Evolutionary conservation across 1,140 invertebrate genomes (phyloP).

Genomic region (Diprion similis): DNA sequence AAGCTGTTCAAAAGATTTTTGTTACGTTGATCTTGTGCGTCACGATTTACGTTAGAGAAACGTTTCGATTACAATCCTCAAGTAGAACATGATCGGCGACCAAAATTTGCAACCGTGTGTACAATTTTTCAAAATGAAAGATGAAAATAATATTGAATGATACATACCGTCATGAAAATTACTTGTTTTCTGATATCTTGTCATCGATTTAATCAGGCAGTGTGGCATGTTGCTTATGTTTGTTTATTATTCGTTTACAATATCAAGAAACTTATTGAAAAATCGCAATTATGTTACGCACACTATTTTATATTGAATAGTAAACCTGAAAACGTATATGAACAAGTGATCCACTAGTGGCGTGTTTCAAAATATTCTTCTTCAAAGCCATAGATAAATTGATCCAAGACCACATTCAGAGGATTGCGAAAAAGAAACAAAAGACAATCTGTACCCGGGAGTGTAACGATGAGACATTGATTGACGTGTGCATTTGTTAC

Average conservation of each 20-base stretch:
- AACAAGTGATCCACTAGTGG: too few species aligned
- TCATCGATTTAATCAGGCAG: conserved; percentile 51
- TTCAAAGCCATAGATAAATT: not conserved
- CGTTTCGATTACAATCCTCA: conserved; percentile 10
- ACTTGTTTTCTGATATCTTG: conserved; percentile 38
- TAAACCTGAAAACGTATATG: too few species aligned
- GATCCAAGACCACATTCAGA: not conserved
- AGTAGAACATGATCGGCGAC: conserved; percentile 8
- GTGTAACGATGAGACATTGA: too few species aligned
- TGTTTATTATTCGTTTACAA: too few species aligned
- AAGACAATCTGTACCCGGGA: not conserved
- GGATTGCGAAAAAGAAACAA: not conserved
- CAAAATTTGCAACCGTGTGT: not conserved
- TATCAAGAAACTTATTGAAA: too few species aligned
- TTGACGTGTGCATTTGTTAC: too few species aligned
- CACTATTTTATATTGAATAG: too few species aligned
- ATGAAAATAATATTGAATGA: not conserved
- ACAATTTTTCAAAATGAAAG: not conserved
- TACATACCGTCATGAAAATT: conserved; percentile 40
- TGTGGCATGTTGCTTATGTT: conserved; percentile 41
- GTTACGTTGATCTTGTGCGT: too few species aligned
- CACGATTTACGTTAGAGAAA: not conserved
- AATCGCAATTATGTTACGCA: too few species aligned
- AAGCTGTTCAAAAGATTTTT: not conserved
- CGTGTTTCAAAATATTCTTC: not conserved